Evolutionary conservation across 2,113 vertebrate species (phyloP), one percentile per base, ranked within the genome.

Genomic region (Ammodytes marinus): DNA sequence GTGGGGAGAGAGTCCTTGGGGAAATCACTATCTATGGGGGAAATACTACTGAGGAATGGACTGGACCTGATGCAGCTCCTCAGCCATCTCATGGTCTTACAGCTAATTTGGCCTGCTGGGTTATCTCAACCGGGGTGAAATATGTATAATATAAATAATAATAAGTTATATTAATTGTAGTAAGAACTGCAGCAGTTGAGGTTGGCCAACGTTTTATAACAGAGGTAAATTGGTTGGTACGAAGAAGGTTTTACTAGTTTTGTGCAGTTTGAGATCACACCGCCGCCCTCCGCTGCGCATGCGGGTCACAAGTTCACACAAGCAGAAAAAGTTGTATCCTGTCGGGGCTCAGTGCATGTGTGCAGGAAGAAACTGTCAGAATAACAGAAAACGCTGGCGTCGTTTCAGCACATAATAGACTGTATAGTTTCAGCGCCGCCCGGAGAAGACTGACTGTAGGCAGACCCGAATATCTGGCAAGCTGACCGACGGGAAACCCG

Each of bases 261-360:
- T 35, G 8, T 12, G 8, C 35, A 5, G 10, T 1, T 8, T 8
- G 35, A 19, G 17, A 45, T 17, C 17, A 6, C n/a, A 43, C 1
- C 1, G 1, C 35, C 4, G 14, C n/a, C 5, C 1, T 13, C 17
- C 43, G 45, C 43, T 72, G 84, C 84, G 77, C 79, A 83, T 85
- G 79, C 73, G 75, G 76, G 15, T n/a, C 50, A 70, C 66, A 65
- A 69, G 27, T 46, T 65, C 60, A 37, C 53, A 54, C 64, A 42
- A 6, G 27, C 35, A 69, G 14, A 74, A 69, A 66, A 80, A 80
- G 67, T 69, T 74, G 43, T 9, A 35, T 64, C 68, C 54, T 77
- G 35, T 19, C 4, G 12, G 8, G 14, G 5, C 40, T 47, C 19
- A 1, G 11, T n/a, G 17, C 47, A 43, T 43, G 79, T 50, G 74